Conservation (phyloP, 2,888 invertebrate genomes). For the Drosophila niveifrons region DNA sequence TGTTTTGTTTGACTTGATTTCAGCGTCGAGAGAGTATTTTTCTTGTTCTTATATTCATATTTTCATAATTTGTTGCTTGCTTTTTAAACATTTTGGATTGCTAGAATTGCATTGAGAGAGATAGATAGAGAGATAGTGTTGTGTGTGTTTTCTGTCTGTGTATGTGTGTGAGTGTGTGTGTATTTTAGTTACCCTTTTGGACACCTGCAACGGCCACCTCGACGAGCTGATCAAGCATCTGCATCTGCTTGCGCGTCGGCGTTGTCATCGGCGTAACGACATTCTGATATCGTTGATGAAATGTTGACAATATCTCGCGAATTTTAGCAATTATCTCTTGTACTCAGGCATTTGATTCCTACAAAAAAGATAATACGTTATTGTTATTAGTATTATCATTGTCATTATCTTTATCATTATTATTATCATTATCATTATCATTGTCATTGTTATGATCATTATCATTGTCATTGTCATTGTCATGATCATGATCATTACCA, state of each 20-base stretch:
- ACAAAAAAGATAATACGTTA: constrained; percentile 62
- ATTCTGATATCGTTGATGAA: constrained; percentile 87
- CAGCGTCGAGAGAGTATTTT: constrained; percentile 34
- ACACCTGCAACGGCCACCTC: constrained; percentile 39
- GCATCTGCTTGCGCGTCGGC: constrained; percentile 82
- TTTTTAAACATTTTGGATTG: constrained; percentile 58
- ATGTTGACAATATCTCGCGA: constrained; percentile 91
- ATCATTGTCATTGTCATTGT: too few species aligned
- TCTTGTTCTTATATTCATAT: constrained; percentile 25
- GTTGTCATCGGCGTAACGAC: constrained; percentile 85
- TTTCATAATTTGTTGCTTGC: constrained; percentile 20
- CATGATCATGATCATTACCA: too few species aligned
- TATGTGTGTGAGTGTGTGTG: constrained; percentile 21
- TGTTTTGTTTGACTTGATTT: constrained; percentile 43
- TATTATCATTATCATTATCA: background rate
- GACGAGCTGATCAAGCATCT: constrained; percentile 69
- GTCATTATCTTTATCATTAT: too few species aligned
- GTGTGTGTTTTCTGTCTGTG: constrained; percentile 33
- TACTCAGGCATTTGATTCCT: constrained; percentile 96
- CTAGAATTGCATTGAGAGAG: constrained; percentile 56
- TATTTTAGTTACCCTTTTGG: constrained; percentile 53
- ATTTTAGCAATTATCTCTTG: constrained; percentile 94
- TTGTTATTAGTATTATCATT: too few species aligned
- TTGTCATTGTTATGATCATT: too few species aligned
- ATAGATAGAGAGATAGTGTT: constrained; percentile 28